Conservation (phyloP, 2,797 vertebrate species). For the Aulostomus chinensis region DNA sequence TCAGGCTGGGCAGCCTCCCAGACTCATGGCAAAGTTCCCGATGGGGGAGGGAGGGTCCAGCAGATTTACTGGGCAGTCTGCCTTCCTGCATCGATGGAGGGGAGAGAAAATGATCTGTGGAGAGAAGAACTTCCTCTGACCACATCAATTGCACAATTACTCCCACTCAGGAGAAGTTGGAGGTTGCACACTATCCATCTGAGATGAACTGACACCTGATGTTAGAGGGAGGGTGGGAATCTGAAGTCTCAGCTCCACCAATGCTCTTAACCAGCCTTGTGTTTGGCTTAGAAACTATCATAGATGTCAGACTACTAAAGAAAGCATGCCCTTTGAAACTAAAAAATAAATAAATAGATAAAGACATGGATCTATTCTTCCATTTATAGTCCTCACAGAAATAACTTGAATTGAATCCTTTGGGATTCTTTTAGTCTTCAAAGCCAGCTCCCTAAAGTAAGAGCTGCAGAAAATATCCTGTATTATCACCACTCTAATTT, state of each 20-base stretch:
- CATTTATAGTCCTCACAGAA: slow-evolving; percentile 36
- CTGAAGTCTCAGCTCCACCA: slow-evolving; percentile 61
- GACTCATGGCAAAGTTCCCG: slow-evolving; percentile 39
- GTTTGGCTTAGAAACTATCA: slow-evolving; percentile 15
- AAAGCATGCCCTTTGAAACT: neutral
- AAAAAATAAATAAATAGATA: neutral
- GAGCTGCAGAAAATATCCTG: slow-evolving; percentile 23
- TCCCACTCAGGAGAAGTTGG: slow-evolving; percentile 54
- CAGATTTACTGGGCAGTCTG: slow-evolving; percentile 52
- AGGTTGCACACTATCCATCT: slow-evolving; percentile 55
- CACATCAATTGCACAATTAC: slow-evolving; percentile 59
- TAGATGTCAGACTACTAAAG: slow-evolving; percentile 2
- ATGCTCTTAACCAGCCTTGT: slow-evolving; percentile 24
- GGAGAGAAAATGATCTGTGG: slow-evolving; percentile 49
- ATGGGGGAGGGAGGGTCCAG: slow-evolving; percentile 36
- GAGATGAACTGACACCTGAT: slow-evolving; percentile 45
- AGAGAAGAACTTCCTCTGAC: slow-evolving; percentile 47
- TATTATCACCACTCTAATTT: slow-evolving; percentile 38
- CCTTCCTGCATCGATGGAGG: slow-evolving; percentile 49
- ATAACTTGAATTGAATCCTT: slow-evolving; percentile 23
- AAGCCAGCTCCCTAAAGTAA: slow-evolving; percentile 34
- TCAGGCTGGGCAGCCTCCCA: slow-evolving; percentile 26
- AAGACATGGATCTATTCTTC: slow-evolving; percentile 6
- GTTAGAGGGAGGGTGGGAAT: slow-evolving; percentile 29
- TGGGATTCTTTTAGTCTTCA: slow-evolving; percentile 33